Base-by-base conservation (phyloP, 2,113 vertebrate genomes). In the Aplodontia rufa region DNA sequence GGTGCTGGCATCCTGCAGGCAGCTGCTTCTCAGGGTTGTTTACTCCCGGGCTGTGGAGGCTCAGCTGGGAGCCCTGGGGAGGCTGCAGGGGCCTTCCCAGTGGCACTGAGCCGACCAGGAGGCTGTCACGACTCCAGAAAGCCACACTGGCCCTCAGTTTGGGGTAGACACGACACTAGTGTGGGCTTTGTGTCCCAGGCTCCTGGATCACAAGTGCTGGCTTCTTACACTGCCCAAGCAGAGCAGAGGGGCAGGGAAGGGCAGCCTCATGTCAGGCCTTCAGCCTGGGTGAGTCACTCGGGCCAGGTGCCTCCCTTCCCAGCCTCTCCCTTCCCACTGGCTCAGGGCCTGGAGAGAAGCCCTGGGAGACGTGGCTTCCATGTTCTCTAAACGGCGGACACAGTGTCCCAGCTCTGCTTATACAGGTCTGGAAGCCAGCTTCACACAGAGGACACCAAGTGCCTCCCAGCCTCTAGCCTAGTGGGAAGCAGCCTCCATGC, bases 181-280 rank as follows among this genome's bases (percentile, higher is more conserved):
- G 16, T 60, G 58, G 28, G 55, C 45, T 37, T 87, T 40, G 71
- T 51, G 47, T 58, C 35, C 35, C n/a, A 49, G 24, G 81, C 40
- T 47, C 4, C 3, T 7, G 0, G 42, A 49, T 58, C 68, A n/a
- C 0, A 20, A 45, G 71, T 0, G 0, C 13, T 19, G 5, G 19
- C 0, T 6, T 76, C 58, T 26, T 2, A 2, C 22, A 2, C 30
- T 35, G n/a, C 53, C 13, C 2, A 1, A 24, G 45, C 6, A 6
- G n/a, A 47, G 45, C 45, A 28, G 28, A 30, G 58, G 28, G 79
- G 68, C 35, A 74, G 68, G 45, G 6, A 30, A 1, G 11, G 22
- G 62, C 20, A n/a, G 58, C 37, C 74, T 47, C 35, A n/a, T 8
- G 17, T 37, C 28, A 42, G 42, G 53, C 62, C 53, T 51, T 12